Evolutionary conservation across 2,113 vertebrate species (phyloP).

Genomic region (Centropus unirufus): DNA sequence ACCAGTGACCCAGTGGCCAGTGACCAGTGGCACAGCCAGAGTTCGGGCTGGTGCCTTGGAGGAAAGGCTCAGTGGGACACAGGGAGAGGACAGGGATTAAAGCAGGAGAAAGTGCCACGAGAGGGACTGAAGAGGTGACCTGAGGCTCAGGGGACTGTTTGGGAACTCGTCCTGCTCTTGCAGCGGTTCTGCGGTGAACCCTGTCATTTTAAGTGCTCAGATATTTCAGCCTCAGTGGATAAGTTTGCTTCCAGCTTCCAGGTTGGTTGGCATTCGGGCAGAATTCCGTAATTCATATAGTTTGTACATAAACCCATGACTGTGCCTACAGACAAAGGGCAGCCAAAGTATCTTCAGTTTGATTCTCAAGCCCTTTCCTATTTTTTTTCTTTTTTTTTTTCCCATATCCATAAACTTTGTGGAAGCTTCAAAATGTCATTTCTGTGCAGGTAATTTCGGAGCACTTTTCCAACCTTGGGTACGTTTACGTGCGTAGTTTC

Average conservation of each 20-base stretch:
- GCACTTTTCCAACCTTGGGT: not conserved
- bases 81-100: not conserved
- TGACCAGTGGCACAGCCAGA: not conserved
- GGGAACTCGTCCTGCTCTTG: not conserved
- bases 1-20: not conserved
- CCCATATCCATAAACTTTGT: not conserved
- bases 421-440: not conserved
- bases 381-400: not conserved
- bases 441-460: not conserved
- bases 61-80: not conserved
- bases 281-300: not conserved
- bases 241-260: not conserved
- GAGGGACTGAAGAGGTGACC: not conserved
- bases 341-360: not conserved
- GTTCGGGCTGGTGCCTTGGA: no score
- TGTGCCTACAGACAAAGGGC: not conserved
- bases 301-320: not conserved
- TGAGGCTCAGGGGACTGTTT: not conserved
- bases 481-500: not conserved
- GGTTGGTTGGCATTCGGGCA: not conserved
- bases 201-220: not conserved
- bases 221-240: rapidly evolving
- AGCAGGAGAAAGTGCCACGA: not conserved
- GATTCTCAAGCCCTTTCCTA: not conserved
- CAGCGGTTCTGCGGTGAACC: not conserved